Conservation (phyloP, 2,888 invertebrate genomes). For the Parapristionchus giblindavisi region DNA sequence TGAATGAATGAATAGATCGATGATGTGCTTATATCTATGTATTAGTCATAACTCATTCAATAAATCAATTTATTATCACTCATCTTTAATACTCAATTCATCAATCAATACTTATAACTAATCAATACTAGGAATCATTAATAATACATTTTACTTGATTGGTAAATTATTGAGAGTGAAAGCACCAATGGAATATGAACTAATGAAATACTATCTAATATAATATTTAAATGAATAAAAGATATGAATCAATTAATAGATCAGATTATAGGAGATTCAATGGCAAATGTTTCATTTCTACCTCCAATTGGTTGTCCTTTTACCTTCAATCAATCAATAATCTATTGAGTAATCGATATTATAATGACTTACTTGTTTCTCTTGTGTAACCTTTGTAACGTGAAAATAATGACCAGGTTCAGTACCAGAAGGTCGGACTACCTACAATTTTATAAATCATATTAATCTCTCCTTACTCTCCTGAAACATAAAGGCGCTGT, state of each 20-base stretch:
- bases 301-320: conserved; percentile 30
- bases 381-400: conserved; percentile 68
- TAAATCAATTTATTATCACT: too few species aligned
- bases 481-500: neutral
- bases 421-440: conserved; percentile 75
- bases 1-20: too few species aligned
- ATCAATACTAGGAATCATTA: too few species aligned
- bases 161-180: too few species aligned
- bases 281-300: conserved; percentile 15
- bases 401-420: conserved; percentile 68
- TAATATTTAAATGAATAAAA: too few species aligned
- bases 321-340: conserved; percentile 1
- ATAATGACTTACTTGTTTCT: conserved; percentile 52
- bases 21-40: too few species aligned
- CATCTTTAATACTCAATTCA: too few species aligned
- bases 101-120: too few species aligned
- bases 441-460: conserved; percentile 75
- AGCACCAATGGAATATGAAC: too few species aligned
- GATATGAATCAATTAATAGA: neutral
- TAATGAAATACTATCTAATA: too few species aligned
- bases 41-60: too few species aligned
- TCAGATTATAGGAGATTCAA: conserved; percentile 35
- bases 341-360: neutral
- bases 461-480: conserved; percentile 68
- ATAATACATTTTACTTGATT: too few species aligned